phyloP scores from a whole-genome alignment of 2,888 invertebrate genomes.

The Galeopsomyia nigrocyanea region DNA sequence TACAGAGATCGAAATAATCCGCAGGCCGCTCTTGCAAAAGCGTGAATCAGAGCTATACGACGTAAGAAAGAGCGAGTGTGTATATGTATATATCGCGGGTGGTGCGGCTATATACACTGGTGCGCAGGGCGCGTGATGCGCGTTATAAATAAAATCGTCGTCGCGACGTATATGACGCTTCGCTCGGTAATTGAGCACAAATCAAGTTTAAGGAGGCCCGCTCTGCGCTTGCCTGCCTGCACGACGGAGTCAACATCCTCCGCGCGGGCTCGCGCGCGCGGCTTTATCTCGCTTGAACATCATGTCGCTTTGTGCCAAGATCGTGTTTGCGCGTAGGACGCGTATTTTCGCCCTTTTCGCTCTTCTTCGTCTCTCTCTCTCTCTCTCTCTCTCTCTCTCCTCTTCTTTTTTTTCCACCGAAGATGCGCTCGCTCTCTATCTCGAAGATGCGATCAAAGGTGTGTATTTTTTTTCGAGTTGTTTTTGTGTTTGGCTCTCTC shows the following conservation, averaged over 20 bases:
- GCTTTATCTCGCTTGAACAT: slow-evolving; percentile 45
- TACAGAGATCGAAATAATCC: slow-evolving; percentile 62
- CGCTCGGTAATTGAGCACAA: slow-evolving; percentile 68
- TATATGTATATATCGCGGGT: slow-evolving; percentile 47
- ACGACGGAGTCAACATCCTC: slow-evolving; percentile 8
- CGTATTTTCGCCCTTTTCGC: slow-evolving; percentile 42
- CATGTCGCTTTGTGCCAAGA: slow-evolving; percentile 49
- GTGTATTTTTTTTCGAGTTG: slow-evolving; percentile 48
- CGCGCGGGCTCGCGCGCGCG: slow-evolving; percentile 10
- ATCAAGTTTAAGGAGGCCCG: slow-evolving; percentile 67
- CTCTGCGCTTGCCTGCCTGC: background rate
- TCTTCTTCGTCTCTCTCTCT: background rate
- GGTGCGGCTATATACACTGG: slow-evolving; percentile 32
- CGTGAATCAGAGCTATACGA: slow-evolving; percentile 56
- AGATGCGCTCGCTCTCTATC: slow-evolving; percentile 30
- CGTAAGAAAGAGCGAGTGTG: slow-evolving; percentile 31
- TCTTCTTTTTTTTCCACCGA: slow-evolving; percentile 1
- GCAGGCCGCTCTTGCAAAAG: slow-evolving; percentile 39
- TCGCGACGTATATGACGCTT: slow-evolving; percentile 54
- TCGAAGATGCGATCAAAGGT: slow-evolving; percentile 47
- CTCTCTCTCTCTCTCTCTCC: slow-evolving; percentile 27
- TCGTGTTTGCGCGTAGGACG: slow-evolving; percentile 56
- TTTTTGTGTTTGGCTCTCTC: slow-evolving; percentile 39
- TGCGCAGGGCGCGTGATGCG: slow-evolving; percentile 1
- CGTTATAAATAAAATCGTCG: slow-evolving; percentile 67